Conservation (phyloP, 2,888 invertebrate species). For the Cephonodes hylas region DNA sequence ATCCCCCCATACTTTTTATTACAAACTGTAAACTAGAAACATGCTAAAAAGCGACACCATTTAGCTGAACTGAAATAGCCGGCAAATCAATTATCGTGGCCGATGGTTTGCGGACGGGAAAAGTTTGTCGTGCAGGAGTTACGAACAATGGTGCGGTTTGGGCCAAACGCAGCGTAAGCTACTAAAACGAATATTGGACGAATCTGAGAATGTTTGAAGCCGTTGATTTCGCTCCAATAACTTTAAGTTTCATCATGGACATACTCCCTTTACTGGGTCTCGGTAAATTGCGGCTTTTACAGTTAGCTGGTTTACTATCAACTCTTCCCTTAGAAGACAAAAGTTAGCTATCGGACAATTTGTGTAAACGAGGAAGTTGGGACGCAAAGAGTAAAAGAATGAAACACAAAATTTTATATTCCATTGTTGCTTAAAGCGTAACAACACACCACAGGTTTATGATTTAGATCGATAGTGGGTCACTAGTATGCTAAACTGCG, state of each 20-base stretch:
- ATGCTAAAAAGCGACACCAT: not conserved
- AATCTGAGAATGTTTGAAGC: constrained; percentile 24
- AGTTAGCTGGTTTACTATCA: no score
- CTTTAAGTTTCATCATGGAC: not conserved
- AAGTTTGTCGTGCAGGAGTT: constrained; percentile 33
- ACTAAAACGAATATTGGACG: constrained; percentile 40
- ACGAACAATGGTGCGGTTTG: constrained; percentile 37
- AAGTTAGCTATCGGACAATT: no score
- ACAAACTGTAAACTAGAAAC: not conserved
- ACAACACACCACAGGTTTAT: no score
- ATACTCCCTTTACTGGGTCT: no score
- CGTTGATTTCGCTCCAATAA: not conserved
- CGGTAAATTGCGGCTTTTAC: no score
- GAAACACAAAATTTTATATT: no score
- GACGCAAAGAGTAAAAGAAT: no score
- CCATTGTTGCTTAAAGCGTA: no score
- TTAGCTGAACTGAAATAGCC: constrained; percentile 19
- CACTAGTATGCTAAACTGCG: no score
- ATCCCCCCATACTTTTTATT: not conserved
- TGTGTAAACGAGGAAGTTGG: no score
- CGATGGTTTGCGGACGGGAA: constrained; percentile 28
- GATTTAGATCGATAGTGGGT: no score
- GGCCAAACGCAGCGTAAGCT: constrained; percentile 30
- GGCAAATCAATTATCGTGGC: constrained; percentile 37
- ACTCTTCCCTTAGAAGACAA: no score